Evolutionary conservation across 2,797 vertebrate species (phyloP).

Genomic region (Spheniscus humboldti): DNA sequence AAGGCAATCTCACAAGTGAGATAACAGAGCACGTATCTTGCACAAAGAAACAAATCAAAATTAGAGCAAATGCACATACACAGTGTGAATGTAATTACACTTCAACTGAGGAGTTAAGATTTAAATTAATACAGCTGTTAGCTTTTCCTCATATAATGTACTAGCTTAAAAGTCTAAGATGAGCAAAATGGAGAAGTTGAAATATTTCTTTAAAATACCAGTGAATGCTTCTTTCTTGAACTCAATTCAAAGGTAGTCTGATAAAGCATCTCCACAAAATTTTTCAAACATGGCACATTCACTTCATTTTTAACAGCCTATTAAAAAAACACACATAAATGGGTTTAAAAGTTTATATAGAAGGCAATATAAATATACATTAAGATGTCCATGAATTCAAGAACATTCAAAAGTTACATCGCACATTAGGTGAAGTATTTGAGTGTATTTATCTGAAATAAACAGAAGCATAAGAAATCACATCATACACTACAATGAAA

Average conservation of each 20-base stretch:
- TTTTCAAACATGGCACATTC: conserved; percentile 98
- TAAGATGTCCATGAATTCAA: neutral
- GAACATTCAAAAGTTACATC: neutral
- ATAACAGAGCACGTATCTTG: neutral
- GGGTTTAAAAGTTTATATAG: neutral
- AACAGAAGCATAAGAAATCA: neutral
- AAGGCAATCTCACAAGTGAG: neutral
- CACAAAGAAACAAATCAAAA: neutral
- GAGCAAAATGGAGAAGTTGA: conserved; percentile 24
- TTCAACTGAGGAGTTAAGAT: neutral
- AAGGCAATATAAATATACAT: neutral
- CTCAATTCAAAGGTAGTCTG: conserved; percentile 98
- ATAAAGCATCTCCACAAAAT: conserved; percentile 99
- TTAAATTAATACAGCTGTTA: neutral
- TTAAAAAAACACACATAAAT: conserved; percentile 28
- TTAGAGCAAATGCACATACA: neutral
- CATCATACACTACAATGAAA: neutral
- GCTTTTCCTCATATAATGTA: neutral
- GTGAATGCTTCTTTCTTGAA: conserved; percentile 98
- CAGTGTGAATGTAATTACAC: neutral
- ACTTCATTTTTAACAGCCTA: conserved; percentile 99
- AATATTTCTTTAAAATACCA: conserved; percentile 82
- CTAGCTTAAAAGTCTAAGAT: neutral
- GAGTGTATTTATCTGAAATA: neutral
- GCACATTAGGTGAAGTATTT: neutral